Conservation (phyloP, 2,113 vertebrate species). For the Serilophus lunatus region DNA sequence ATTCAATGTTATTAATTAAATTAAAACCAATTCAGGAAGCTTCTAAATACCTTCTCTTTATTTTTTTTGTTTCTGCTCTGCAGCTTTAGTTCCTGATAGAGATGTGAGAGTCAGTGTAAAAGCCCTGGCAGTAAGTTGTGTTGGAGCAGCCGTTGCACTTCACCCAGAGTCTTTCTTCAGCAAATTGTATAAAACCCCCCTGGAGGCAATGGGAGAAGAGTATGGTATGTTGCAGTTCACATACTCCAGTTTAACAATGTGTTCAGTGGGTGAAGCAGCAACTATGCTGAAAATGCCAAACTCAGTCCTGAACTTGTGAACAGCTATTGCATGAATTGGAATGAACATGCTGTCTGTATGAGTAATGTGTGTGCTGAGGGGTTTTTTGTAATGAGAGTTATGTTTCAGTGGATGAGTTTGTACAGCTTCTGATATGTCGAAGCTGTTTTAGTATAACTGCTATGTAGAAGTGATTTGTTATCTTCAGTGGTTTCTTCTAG, state of each 20-base stretch:
- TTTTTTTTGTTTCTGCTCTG: neutral
- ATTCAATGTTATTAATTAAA: neutral
- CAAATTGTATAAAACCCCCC: conserved; percentile 84
- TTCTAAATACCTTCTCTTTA: neutral
- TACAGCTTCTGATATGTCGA: neutral
- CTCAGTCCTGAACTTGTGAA: neutral
- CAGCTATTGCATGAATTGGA: neutral
- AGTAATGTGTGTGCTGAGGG: fast-evolving
- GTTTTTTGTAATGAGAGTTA: neutral
- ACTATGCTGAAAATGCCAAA: neutral
- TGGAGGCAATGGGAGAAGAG: conserved; percentile 73
- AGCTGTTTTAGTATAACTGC: neutral
- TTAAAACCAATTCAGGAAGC: neutral
- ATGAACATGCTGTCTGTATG: neutral
- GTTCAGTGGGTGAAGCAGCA: neutral
- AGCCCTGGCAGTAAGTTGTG: conserved; percentile 91
- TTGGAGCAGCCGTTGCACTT: conserved; percentile 87
- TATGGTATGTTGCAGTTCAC: conserved; percentile 71
- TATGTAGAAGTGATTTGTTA: neutral
- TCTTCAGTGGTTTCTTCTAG: neutral
- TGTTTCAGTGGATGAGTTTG: neutral
- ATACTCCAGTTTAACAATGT: neutral
- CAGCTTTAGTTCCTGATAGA: conserved; percentile 90
- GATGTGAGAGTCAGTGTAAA: conserved; percentile 97
- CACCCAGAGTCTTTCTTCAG: conserved; percentile 93